These are phyloP conservation scores for Parambassis ranga DNA, from an alignment of 2,797 vertebrate genomes.

Conservation along the genomic window DNA sequence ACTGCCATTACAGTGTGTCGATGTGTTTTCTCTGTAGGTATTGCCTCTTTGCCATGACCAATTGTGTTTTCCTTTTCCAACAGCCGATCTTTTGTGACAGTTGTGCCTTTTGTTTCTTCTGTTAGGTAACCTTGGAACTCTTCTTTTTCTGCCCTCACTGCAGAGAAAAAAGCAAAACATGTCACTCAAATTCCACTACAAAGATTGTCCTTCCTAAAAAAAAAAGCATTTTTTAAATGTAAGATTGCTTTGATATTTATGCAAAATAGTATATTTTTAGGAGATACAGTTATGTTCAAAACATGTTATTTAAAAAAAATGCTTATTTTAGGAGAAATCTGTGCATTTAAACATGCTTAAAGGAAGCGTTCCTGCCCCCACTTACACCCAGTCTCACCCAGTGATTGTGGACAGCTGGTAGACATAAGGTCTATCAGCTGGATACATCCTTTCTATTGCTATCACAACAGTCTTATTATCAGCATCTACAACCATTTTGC, in stretches of 20 bases:
- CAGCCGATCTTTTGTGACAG: slow-evolving; percentile 52
- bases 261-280: no score
- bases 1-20: slow-evolving; percentile 7
- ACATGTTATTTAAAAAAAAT: background rate
- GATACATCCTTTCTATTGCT: background rate
- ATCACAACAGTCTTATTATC: no score
- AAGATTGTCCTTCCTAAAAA: background rate
- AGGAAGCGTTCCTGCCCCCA: background rate
- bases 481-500: no score
- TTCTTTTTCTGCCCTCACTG: slow-evolving; percentile 39
- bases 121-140: slow-evolving; percentile 50
- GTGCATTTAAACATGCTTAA: background rate
- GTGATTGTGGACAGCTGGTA: background rate
- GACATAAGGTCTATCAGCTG: background rate
- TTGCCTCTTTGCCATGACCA: slow-evolving; percentile 40
- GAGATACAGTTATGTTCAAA: background rate
- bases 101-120: slow-evolving; percentile 51
- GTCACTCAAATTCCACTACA: slow-evolving; percentile 10
- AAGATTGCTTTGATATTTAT: no score
- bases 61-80: slow-evolving; percentile 39
- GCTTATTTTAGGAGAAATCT: no score
- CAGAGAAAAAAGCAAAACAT: slow-evolving; percentile 27
- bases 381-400: slow-evolving; percentile 6
- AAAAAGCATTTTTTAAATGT: no score
- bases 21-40: slow-evolving; percentile 41